phyloP scores from a whole-genome alignment of 2,888 invertebrate species.

The Leucophenga montana region DNA sequence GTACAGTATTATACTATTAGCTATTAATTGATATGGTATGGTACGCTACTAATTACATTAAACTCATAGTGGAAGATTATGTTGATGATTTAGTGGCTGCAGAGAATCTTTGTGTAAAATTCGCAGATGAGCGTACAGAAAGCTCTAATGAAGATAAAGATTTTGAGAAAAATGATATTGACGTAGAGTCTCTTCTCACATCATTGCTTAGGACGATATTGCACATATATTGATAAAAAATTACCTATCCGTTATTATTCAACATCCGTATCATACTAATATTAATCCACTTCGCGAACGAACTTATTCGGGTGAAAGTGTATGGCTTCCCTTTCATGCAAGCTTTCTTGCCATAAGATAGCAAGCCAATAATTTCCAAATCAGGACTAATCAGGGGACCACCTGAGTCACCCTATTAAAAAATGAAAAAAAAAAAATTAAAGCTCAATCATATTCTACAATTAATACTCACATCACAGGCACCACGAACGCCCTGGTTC shows the following conservation, averaged over 20 bases:
- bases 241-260: conserved; percentile 25
- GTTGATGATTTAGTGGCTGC: no score
- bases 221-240: no score
- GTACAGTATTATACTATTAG: not conserved
- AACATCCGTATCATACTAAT: conserved; percentile 27
- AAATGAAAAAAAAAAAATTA: not conserved
- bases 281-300: conserved; percentile 50
- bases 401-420: conserved; percentile 69
- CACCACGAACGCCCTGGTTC: conserved; percentile 58
- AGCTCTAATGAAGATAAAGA: no score
- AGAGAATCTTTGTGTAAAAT: no score
- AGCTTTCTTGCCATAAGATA: conserved; percentile 64
- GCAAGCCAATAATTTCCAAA: conserved; percentile 56
- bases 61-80: no score
- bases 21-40: no score
- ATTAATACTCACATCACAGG: conserved; percentile 62
- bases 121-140: no score
- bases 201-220: no score
- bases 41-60: no score
- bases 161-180: no score
- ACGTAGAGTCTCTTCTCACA: no score
- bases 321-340: conserved; percentile 45
- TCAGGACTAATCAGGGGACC: conserved; percentile 63
- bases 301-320: conserved; percentile 54
- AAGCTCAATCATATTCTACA: not conserved